These are phyloP conservation scores for Rallus crepitans DNA, from an alignment of 2,797 vertebrate genomes.

Conservation along the genomic window DNA sequence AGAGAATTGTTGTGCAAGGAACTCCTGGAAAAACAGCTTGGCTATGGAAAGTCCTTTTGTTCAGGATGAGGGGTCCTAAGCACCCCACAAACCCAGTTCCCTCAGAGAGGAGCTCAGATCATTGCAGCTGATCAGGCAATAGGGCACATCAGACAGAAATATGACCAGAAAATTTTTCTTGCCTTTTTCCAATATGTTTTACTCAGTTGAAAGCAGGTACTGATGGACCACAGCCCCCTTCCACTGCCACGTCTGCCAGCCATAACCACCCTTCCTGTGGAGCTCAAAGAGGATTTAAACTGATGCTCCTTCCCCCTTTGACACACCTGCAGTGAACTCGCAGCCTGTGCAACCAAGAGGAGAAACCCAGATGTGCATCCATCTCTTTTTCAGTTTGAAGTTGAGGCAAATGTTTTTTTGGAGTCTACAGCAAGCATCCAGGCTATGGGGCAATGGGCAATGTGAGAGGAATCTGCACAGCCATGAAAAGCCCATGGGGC, in stretches of 20 bases:
- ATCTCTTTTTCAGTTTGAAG: background rate
- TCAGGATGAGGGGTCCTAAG: background rate
- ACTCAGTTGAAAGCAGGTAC: background rate
- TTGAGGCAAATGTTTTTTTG: background rate
- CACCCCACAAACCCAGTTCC: background rate
- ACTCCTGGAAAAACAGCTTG: background rate
- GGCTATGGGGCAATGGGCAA: fast-evolving
- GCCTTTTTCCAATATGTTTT: background rate
- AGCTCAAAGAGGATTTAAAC: background rate
- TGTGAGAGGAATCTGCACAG: background rate
- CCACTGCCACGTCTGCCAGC: background rate
- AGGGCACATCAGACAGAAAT: background rate
- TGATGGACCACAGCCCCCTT: background rate
- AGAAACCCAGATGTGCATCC: background rate
- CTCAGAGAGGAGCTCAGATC: background rate
- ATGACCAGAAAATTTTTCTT: background rate
- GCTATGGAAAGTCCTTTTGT: background rate
- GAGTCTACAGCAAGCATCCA: background rate
- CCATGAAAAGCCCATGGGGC: fast-evolving
- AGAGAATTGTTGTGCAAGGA: background rate
- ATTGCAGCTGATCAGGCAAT: background rate
- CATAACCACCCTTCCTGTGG: background rate
- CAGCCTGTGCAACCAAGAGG: background rate
- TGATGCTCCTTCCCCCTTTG: background rate
- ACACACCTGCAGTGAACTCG: background rate